Evolutionary conservation across 2,113 vertebrate genomes (phyloP).

Genomic region (Scophthalmus maximus): DNA sequence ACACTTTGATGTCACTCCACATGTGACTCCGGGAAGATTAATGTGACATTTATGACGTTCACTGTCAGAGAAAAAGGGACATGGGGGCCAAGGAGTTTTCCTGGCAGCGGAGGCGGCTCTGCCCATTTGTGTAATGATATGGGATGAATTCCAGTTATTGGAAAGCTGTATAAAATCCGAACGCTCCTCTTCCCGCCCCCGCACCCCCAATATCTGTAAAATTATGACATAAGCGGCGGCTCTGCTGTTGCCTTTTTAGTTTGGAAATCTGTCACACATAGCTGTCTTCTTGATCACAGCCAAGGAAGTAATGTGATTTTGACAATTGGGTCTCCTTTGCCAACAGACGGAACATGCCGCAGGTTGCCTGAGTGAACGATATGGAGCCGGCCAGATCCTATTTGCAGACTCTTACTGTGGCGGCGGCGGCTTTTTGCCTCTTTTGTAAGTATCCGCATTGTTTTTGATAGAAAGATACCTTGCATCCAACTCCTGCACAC

Average conservation of each 20-base stretch:
- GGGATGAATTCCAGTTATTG: constrained; percentile 78
- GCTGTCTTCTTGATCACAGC: constrained; percentile 52
- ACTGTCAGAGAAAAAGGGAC: constrained; percentile 54
- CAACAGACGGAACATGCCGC: constrained; percentile 74
- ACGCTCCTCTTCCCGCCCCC: constrained; percentile 37
- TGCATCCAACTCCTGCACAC: not conserved
- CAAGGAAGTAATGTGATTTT: constrained; percentile 63
- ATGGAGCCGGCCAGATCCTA: constrained; percentile 71
- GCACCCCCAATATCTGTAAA: constrained; percentile 43
- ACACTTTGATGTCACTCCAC: constrained; percentile 65
- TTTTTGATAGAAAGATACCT: constrained; percentile 1
- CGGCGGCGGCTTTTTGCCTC: constrained; percentile 58
- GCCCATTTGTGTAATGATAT: constrained; percentile 78
- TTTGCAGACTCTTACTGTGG: constrained; percentile 62
- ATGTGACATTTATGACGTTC: constrained; percentile 75
- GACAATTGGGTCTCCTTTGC: constrained; percentile 69
- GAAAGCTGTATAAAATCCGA: constrained; percentile 73
- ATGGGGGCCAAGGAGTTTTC: constrained; percentile 34
- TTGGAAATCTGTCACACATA: constrained; percentile 68
- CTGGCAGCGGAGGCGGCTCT: constrained; percentile 61
- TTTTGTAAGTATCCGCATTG: constrained; percentile 73
- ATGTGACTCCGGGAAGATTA: constrained; percentile 68
- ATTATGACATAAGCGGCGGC: constrained; percentile 66
- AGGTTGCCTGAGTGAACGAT: constrained; percentile 74
- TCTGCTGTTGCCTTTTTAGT: constrained; percentile 56